Conservation (phyloP, 2,797 vertebrate genomes). For the Gymnothorax reevesii region DNA sequence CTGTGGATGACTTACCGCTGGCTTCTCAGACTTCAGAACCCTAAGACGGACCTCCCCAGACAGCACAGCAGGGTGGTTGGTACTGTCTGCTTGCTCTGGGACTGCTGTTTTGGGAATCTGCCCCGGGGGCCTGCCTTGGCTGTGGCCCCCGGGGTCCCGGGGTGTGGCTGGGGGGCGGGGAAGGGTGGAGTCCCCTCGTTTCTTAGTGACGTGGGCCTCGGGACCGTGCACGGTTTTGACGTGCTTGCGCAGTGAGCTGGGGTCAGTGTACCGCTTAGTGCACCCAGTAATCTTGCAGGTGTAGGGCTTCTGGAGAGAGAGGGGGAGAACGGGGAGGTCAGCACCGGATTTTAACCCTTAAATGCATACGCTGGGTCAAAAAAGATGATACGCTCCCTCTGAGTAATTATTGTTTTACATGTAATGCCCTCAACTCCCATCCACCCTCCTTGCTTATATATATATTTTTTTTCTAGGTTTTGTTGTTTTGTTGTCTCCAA, state of each 20-base stretch:
- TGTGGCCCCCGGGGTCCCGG: constrained; percentile 58
- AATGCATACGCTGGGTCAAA: too few relatives aligned
- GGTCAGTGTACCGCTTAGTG: constrained; percentile 84
- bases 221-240: constrained; percentile 96
- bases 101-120: constrained; percentile 55
- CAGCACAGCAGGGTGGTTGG: constrained; percentile 63
- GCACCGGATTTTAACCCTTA: constrained; percentile 35
- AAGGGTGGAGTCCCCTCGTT: constrained; percentile 79
- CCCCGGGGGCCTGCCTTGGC: constrained; percentile 64
- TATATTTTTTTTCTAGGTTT: too few relatives aligned
- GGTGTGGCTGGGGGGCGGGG: constrained; percentile 66
- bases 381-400: too few relatives aligned
- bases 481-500: too few relatives aligned
- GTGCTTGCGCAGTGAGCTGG: constrained; percentile 88
- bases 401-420: too few relatives aligned
- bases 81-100: constrained; percentile 67
- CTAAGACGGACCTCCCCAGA: constrained; percentile 81
- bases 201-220: constrained; percentile 93
- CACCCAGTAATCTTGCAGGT: constrained; percentile 93
- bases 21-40: constrained; percentile 88
- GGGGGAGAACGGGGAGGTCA: not conserved
- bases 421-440: too few relatives aligned
- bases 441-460: too few relatives aligned
- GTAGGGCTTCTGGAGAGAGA: constrained; percentile 85
- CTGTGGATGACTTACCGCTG: constrained; percentile 77